phyloP scores from a whole-genome alignment of 1,140 invertebrate genomes.

The Camponotus vicinus region DNA sequence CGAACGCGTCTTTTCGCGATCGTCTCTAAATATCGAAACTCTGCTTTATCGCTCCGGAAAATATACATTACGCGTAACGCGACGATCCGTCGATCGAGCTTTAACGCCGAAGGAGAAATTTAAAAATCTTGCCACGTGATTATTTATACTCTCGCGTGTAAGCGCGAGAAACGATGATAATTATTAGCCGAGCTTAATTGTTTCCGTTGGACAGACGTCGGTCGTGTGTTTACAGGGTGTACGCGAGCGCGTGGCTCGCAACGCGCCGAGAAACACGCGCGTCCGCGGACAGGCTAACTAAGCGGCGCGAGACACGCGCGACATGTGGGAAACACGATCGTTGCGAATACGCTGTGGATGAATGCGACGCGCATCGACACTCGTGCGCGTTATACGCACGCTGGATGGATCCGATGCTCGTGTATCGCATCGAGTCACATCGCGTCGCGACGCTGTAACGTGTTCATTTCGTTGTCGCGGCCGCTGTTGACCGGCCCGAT shows the following conservation, averaged over 20 bases:
- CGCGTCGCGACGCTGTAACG: conserved; percentile 50
- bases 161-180: too few relatives aligned
- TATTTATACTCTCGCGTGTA: too few relatives aligned
- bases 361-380: conserved; percentile 55
- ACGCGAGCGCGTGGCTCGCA: conserved; percentile 74
- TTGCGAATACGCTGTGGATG: conserved; percentile 52
- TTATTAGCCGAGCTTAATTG: conserved; percentile 82
- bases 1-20: conserved; percentile 57
- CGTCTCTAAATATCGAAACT: neutral
- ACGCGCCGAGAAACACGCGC: conserved; percentile 76
- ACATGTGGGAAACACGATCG: conserved; percentile 72
- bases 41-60: conserved; percentile 14
- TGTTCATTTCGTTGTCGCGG: conserved; percentile 70
- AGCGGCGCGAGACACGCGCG: conserved; percentile 63
- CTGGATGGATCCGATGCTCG: conserved; percentile 62
- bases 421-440: conserved; percentile 28
- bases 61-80: neutral
- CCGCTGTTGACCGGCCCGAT: conserved; percentile 29
- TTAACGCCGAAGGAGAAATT: neutral
- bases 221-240: conserved; percentile 79
- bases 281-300: conserved; percentile 66
- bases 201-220: conserved; percentile 78
- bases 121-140: too few relatives aligned
- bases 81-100: neutral
- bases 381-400: conserved; percentile 19